Evolutionary conservation across 2,797 vertebrate species (phyloP), one percentile per base, ranked within the genome.

Genomic region (Adelosebastes latens): DNA sequence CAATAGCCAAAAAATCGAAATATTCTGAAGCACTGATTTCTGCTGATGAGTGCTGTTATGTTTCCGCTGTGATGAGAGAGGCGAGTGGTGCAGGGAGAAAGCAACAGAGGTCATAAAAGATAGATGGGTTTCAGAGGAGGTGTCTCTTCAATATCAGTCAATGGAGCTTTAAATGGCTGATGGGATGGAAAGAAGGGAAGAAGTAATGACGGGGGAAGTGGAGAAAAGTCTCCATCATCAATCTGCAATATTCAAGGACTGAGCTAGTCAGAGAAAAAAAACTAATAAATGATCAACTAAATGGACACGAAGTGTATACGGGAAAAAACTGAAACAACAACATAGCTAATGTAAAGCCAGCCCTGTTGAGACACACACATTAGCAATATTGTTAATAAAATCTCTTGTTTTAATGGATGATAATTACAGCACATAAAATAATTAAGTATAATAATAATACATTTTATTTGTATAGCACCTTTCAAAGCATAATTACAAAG

Each of bases 21-120:
- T 25, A 36, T 6, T 32, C 22, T 69, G 42, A 22, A 60, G 56
- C 24, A 12, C 13, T 49, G 53, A 34, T 52, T 73, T 63, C 20
- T 73, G 60, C 69, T 91, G 66, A 75, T 62, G 36, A 69, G 31
- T 82, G 82, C 18, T 70, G 52, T 31, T 76, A 4, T 80, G 32
- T 67, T 84, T 83, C 71, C 1, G 31, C 64, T 61, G 63, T 63
- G 86, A 74, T 67, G 68, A 61, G 79, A 84, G 72, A 61, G n/a
- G 34, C 27, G 65, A 86, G 77, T 72, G 74, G 72, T 72, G 81
- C 36, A 10, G 58, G 12, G 62, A 77, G 61, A 75, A 52, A 70
- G 55, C 39, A 76, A 22, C 66, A 64, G 65, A 72, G 80, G 76
- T 78, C 76, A 85, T 90, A 75, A 86, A 92, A 88, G 72, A 85